Percentiles rank a stretch among this genome's conserved stretches.
phyloP scores from a whole-genome alignment of 1,140 invertebrate species.

The Elymnias hypermnestra region DNA sequence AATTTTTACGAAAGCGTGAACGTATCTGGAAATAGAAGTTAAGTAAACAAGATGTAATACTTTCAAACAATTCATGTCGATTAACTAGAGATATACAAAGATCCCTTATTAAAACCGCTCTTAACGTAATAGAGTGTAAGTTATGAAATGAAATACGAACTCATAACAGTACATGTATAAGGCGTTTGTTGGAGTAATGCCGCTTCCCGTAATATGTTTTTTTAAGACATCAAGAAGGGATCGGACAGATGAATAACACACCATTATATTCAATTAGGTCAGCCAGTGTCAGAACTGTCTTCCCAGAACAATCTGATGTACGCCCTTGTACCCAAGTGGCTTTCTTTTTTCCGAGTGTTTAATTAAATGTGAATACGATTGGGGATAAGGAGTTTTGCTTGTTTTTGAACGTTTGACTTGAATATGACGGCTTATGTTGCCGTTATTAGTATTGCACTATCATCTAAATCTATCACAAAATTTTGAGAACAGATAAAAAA shows the following conservation, averaged over 20 bases:
- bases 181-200: slow-evolving; percentile 25
- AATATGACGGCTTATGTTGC: not conserved
- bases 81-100: slow-evolving; percentile 30
- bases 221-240: slow-evolving; percentile 49
- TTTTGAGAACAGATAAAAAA: too few relatives aligned
- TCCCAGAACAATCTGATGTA: slow-evolving; percentile 64
- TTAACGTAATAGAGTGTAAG: slow-evolving; percentile 60
- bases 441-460: too few relatives aligned
- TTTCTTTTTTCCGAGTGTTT: slow-evolving; percentile 60
- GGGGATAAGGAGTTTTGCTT: slow-evolving; percentile 6
- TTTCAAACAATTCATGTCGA: slow-evolving; percentile 32
- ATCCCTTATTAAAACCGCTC: slow-evolving; percentile 44
- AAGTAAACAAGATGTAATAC: slow-evolving; percentile 26
- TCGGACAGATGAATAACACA: slow-evolving; percentile 53
- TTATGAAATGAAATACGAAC: slow-evolving; percentile 49
- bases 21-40: slow-evolving; percentile 24
- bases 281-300: slow-evolving; percentile 58
- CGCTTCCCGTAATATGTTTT: slow-evolving; percentile 43
- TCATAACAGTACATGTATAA: slow-evolving; percentile 29
- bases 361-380: slow-evolving; percentile 45
- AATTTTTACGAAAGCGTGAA: slow-evolving; percentile 10
- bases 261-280: slow-evolving; percentile 75
- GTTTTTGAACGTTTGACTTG: not conserved
- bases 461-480: too few relatives aligned
- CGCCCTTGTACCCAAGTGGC: slow-evolving; percentile 50